These are phyloP conservation scores for Lordiphosa fenestrarum DNA, from an alignment of 2,888 invertebrate genomes.

Conservation along the genomic window DNA sequence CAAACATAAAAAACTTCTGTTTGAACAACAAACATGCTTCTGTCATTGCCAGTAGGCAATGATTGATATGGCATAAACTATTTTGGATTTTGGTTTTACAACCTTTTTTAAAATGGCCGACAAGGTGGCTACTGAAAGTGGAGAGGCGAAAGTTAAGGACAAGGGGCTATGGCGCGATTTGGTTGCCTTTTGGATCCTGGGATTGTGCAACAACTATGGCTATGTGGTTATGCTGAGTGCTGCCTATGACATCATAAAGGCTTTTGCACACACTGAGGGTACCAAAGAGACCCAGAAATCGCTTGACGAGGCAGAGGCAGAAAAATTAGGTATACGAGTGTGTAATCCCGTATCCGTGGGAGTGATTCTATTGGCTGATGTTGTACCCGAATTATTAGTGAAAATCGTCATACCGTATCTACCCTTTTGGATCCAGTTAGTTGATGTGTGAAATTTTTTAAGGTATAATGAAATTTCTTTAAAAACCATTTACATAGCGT, in stretches of 20 bases:
- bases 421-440: slow-evolving; percentile 85
- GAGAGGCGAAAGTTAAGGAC: no score
- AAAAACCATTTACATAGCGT: slow-evolving; percentile 79
- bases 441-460: slow-evolving; percentile 14
- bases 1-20: no score
- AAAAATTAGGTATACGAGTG: slow-evolving; percentile 41
- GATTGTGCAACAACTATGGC: slow-evolving; percentile 92
- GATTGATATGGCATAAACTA: no score
- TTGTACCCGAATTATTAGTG: slow-evolving; percentile 87
- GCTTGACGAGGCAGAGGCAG: no score
- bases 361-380: slow-evolving; percentile 89
- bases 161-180: slow-evolving; percentile 81
- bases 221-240: slow-evolving; percentile 93
- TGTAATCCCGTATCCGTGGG: slow-evolving; percentile 88
- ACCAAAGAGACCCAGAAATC: slow-evolving; percentile 23
- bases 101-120: slow-evolving; percentile 14
- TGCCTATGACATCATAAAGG: slow-evolving; percentile 86
- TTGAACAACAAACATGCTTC: no score
- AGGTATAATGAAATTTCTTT: background rate
- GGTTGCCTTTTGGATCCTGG: slow-evolving; percentile 87
- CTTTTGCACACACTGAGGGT: slow-evolving; percentile 35
- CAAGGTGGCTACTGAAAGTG: slow-evolving; percentile 46
- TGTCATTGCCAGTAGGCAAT: no score
- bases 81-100: no score
- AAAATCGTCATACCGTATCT: slow-evolving; percentile 88